These are phyloP conservation scores for Labia minor DNA, from an alignment of 2,888 invertebrate genomes.

Conservation along the genomic window DNA sequence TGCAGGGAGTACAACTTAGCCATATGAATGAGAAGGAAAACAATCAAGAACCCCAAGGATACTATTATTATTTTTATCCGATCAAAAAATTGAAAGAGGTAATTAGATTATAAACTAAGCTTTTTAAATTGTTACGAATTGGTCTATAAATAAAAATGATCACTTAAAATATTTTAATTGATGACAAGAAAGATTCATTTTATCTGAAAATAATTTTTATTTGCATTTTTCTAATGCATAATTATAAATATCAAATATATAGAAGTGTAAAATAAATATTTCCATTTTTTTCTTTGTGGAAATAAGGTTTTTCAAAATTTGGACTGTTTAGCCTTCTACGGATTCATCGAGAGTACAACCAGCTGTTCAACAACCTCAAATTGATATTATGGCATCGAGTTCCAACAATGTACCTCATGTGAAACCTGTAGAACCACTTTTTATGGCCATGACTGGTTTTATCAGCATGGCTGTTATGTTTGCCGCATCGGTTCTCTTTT, in stretches of 20 bases:
- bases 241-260: too few relatives aligned
- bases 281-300: too few relatives aligned
- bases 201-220: too few relatives aligned
- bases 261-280: too few relatives aligned
- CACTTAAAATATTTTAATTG: too few relatives aligned
- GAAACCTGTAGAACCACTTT: constrained; percentile 41
- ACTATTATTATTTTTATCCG: constrained; percentile 46
- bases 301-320: too few relatives aligned
- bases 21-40: constrained; percentile 27
- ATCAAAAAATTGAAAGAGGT: constrained; percentile 43
- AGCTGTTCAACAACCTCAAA: neutral
- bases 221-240: too few relatives aligned
- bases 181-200: too few relatives aligned
- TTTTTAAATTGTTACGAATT: too few relatives aligned
- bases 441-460: constrained; percentile 47
- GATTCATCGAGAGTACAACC: neutral
- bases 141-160: too few relatives aligned
- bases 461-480: constrained; percentile 45
- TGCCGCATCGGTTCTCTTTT: constrained; percentile 40
- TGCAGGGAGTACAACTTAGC: constrained; percentile 26
- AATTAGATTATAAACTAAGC: too few relatives aligned
- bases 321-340: neutral
- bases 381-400: neutral
- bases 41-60: constrained; percentile 32
- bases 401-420: constrained; percentile 25